Evolutionary conservation across 2,888 invertebrate species (phyloP), one percentile per base, ranked within the genome.

Genomic region (Plusia festucae): DNA sequence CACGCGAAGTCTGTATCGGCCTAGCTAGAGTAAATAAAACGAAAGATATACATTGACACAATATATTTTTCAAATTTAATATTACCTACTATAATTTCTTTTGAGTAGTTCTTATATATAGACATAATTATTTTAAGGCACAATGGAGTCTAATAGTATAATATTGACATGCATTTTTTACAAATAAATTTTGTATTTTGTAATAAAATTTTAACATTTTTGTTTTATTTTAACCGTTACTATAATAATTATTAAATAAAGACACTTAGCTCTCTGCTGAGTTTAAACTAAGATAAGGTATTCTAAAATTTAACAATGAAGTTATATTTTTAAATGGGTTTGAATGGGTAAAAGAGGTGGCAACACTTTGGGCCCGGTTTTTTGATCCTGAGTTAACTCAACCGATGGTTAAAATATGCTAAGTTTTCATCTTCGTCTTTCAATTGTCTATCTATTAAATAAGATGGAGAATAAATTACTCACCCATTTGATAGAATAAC

Each of bases 141-240:
- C 57, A 49, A 30, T 57, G 22, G 34, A 49, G 18, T 49, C 20
- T 32, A 53, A 30, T 15, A 13, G n/a, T 58, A 15, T 58, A 59
- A 32, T 24, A 52, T 7, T 24, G 16, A 34, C 34, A 59, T 57
- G 49, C 30, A 27, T 7, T 46, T 49, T 30, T 57, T 46, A 18
- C 49, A 27, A 49, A 57, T 27, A 56, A 49, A 54, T 54, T 18
- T 20, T 22, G 18, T 49, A 32, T 16, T 32, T 16, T 40, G 40
- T 20, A 22, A 22, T 58, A 20, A 49, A 58, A n/a, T 34, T 52
- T 3, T 22, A 22, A 34, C 22, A 59, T 57, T 46, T 30, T 11
- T 15, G 46, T 49, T 49, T 49, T 49, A 49, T 49, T 49, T 49
- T 20, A 40, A 7, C n/a, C 40, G 15, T 3, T 40, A 40, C 4